phyloP scores from a whole-genome alignment of 2,113 vertebrate species.

The Maccullochella peelii region DNA sequence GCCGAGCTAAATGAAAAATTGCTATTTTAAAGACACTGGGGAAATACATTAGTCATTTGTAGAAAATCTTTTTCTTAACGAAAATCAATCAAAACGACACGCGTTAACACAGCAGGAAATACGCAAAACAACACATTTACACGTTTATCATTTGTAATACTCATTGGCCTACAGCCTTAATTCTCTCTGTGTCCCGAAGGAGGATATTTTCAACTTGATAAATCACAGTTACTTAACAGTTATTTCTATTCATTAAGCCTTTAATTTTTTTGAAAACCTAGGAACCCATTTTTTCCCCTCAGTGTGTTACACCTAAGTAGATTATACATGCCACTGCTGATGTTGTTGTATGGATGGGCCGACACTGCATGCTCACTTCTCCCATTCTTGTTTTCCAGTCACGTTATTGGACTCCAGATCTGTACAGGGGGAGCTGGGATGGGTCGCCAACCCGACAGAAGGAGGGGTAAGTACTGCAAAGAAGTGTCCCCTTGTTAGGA shows the following conservation, averaged over 20 bases:
- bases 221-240: slow-evolving; percentile 20
- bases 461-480: slow-evolving; percentile 93
- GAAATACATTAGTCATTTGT: slow-evolving; percentile 26
- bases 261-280: background rate
- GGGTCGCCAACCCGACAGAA: slow-evolving; percentile 97
- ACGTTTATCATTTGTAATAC: background rate
- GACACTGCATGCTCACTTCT: slow-evolving; percentile 67
- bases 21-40: background rate
- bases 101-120: slow-evolving; percentile 17
- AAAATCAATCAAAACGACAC: slow-evolving; percentile 46
- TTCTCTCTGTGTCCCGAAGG: background rate
- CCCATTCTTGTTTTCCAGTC: slow-evolving; percentile 86
- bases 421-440: slow-evolving; percentile 96
- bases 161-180: background rate
- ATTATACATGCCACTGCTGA: slow-evolving; percentile 30
- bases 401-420: slow-evolving; percentile 98
- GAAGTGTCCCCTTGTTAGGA: slow-evolving; percentile 70
- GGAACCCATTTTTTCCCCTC: slow-evolving; percentile 10
- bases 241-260: slow-evolving; percentile 2
- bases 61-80: slow-evolving; percentile 3
- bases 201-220: slow-evolving; percentile 4
- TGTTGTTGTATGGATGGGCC: slow-evolving; percentile 30
- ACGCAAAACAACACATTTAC: slow-evolving; percentile 11
- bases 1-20: slow-evolving; percentile 18
- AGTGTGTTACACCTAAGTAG: background rate